Evolutionary conservation across 2,797 vertebrate species (phyloP).

Genomic region (Tangara arthus): DNA sequence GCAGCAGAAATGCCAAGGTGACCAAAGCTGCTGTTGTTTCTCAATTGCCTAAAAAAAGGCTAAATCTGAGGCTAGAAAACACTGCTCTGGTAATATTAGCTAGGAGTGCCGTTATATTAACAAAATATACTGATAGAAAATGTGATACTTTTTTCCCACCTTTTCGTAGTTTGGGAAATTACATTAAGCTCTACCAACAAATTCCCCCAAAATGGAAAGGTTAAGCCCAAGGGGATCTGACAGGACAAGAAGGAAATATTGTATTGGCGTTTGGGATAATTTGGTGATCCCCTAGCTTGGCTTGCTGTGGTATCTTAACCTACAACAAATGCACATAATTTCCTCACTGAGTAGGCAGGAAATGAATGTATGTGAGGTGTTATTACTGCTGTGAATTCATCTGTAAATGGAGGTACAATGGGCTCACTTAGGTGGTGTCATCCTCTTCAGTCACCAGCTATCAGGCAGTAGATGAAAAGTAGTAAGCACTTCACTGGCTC

Average conservation of each 20-base stretch:
- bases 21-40: not conserved
- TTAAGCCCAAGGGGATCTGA: not conserved
- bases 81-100: not conserved
- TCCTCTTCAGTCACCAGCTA: not conserved
- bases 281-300: not conserved
- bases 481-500: not conserved
- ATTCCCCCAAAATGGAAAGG: not conserved
- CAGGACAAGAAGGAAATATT: not conserved
- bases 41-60: not conserved
- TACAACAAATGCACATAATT: not conserved
- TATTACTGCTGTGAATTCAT: not conserved
- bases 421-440: not conserved
- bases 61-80: not conserved
- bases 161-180: not conserved
- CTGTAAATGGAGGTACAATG: not conserved
- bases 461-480: not conserved
- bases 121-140: not conserved
- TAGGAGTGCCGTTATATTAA: not conserved
- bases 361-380: not conserved
- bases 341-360: not conserved
- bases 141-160: fast-evolving
- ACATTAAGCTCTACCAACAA: not conserved
- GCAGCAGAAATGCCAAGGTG: not conserved
- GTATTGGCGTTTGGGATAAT: not conserved
- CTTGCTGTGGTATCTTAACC: not conserved